Evolutionary conservation across 64 coral and sea anemone genomes (phyloP).

Genomic region (Actinia equina): DNA sequence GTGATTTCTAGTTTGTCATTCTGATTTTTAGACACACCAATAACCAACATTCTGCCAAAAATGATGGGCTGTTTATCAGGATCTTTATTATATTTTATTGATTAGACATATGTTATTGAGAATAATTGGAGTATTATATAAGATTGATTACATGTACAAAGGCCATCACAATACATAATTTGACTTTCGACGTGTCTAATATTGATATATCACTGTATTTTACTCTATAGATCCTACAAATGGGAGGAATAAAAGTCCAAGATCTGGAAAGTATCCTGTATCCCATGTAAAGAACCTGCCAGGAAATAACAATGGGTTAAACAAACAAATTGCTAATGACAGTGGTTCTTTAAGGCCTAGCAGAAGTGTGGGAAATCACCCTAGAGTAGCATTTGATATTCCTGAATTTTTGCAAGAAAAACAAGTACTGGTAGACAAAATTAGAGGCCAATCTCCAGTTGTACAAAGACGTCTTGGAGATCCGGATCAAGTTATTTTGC

Average conservation of each 20-base stretch:
- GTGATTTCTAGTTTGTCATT: too few species aligned
- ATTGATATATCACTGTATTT: background rate
- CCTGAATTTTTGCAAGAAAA: constrained; percentile 60
- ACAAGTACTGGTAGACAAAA: background rate
- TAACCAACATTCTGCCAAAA: too few species aligned
- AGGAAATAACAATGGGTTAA: background rate
- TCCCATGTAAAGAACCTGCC: background rate
- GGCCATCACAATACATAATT: too few species aligned
- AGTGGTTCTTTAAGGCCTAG: background rate
- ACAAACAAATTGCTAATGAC: background rate
- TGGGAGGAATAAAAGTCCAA: background rate
- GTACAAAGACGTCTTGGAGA: constrained; percentile 41
- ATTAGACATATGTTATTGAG: too few species aligned
- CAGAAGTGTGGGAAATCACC: constrained; percentile 21
- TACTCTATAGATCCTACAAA: background rate
- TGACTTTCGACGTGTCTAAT: background rate
- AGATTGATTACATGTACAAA: too few species aligned
- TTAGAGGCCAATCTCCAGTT: constrained; percentile 31
- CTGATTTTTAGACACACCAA: too few species aligned
- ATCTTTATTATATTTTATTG: too few species aligned
- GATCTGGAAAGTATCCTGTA: constrained; percentile 14
- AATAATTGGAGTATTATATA: too few species aligned
- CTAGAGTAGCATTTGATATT: constrained; percentile 47
- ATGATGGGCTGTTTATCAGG: too few species aligned
- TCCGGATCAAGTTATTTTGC: constrained; percentile 25